Evolutionary conservation across 2,888 invertebrate species (phyloP).

Genomic region (Hypercompe scribonia): DNA sequence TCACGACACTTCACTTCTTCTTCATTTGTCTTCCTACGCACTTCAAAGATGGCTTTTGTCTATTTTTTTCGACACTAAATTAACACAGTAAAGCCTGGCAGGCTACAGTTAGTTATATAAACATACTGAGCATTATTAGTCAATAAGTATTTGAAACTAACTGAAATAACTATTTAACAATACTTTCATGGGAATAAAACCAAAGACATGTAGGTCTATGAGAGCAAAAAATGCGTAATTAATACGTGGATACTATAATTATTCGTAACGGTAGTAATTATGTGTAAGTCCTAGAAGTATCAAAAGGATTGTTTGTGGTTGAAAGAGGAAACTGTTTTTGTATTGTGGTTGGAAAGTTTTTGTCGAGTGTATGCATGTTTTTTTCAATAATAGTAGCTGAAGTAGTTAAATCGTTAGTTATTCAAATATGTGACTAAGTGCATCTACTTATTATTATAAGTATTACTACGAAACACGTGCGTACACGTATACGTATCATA

Average conservation of each 20-base stretch:
- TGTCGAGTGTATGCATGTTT: slow-evolving; percentile 58
- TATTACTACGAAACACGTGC: slow-evolving; percentile 33
- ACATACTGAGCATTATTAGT: background rate
- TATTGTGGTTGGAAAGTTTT: slow-evolving; percentile 74
- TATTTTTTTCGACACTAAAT: too few species aligned
- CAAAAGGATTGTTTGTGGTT: slow-evolving; percentile 81
- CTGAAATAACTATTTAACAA: slow-evolving; percentile 8
- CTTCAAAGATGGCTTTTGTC: too few species aligned
- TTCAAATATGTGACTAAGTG: background rate
- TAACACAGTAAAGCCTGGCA: too few species aligned
- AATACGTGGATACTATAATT: slow-evolving; percentile 56
- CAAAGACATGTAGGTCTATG: slow-evolving; percentile 21
- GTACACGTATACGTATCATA: slow-evolving; percentile 16
- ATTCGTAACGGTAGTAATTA: slow-evolving; percentile 71
- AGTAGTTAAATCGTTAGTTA: slow-evolving; percentile 37
- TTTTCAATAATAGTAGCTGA: slow-evolving; percentile 55
- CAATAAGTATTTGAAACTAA: background rate
- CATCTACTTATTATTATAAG: slow-evolving; percentile 27
- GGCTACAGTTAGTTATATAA: too few species aligned
- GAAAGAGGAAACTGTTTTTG: slow-evolving; percentile 76
- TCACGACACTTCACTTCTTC: too few species aligned
- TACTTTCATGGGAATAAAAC: slow-evolving; percentile 26
- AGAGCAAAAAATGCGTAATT: slow-evolving; percentile 43
- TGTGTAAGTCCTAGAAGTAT: slow-evolving; percentile 69
- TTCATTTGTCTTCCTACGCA: too few species aligned